Base-by-base conservation (phyloP, 2,797 vertebrate species). In the Alectoris magna region DNA sequence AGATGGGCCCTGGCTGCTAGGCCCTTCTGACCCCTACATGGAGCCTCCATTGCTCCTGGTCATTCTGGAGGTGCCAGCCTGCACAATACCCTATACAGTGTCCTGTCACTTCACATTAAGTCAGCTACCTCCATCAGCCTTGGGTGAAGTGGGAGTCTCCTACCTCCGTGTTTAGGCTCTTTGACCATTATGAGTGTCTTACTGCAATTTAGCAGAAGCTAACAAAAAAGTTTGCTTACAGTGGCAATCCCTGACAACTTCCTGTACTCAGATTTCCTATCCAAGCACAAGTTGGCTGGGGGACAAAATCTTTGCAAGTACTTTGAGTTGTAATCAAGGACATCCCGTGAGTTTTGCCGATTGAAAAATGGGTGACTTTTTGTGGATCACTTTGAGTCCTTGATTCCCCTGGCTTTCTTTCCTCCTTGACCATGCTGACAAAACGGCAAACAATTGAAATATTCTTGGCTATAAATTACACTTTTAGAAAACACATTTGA, bases 381-480 rank as follows among this genome's bases (percentile, higher is more conserved):
- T 72, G 49, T 55, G 39, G 38, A 14, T 19, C 21, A 19, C n/a
- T 58, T 34, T 58, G 56, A 58, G 56, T 67, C 4, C 14, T 62
- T 85, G 6, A 38, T 9, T 88, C 34, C 68, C 56, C 62, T 15
- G 67, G 38, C 91, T 96, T 95, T 43, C 7, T 96, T 66, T 90
- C 85, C 48, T 69, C 41, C 26, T 56, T 84, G 79, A 53, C 83
- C 88, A 26, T 26, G n/a, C 64, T 75, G 72, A 79, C 71, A 94
- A 87, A 88, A 66, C 6, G 94, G 39, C 58, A 46, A 95, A 84
- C 43, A 62, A 94, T 44, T 89, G 91, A 92, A 96, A 95, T 82
- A 94, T 59, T 93, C 36, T 81, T 93, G 96, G 86, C 93, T 92
- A 78, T 95, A 96, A 96, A 86, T 80, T 94, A 8, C 86, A 93